Evolutionary conservation across 1,140 invertebrate genomes (phyloP), one percentile per base, ranked within the genome.

Genomic region (Protaetia brevitarsis): DNA sequence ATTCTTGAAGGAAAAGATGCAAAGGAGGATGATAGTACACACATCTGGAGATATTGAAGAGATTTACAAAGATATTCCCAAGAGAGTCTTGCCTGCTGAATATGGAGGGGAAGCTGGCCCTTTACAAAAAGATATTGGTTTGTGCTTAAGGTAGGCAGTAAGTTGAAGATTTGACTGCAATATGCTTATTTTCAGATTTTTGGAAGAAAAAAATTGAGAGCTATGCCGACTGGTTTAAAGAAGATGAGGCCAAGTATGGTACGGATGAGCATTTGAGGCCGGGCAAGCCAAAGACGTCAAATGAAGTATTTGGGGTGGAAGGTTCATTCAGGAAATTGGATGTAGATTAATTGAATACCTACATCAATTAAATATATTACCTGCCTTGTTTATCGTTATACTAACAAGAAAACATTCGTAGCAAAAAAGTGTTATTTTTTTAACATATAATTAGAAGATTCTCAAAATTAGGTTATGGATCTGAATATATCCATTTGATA

Each of bases 231-330:
- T 86, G 82, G 79, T 86, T 84, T 75, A 71, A 81, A 11, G 79
- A 84, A 69, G 82, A 87, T 75, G 79, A 82, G n/a, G n/a, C n/a
- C 29, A 76, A 80, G 56, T 81, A 81, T 36, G 75, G 79, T 16
- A 81, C 84, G 3, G 80, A 86, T 66, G 86, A 88, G 70, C 74
- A 76, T 1, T 80, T 82, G 34, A 78, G 86, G 34, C 80, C 82
- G 0, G 86, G 83, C 0, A 83, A 81, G 68, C 81, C 85, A 1
- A 81, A 85, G 60, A 85, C 83, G 30, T 75, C 82, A 1, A 81
- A 83, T 31, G 80, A 79, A 61, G 72, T 87, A 1, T 88, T 70
- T 66, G 69, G 69, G 23, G 57, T 70, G 7, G 69, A 70, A 51
- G 66, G 66, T 11, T 70, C 69, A 8, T 70, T 70, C 45, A 56